Percentiles rank a stretch among this genome's conserved stretches.
These are phyloP conservation scores for Synanthedon andrenaeformis DNA, from an alignment of 2,888 invertebrate genomes.

Conservation along the genomic window DNA sequence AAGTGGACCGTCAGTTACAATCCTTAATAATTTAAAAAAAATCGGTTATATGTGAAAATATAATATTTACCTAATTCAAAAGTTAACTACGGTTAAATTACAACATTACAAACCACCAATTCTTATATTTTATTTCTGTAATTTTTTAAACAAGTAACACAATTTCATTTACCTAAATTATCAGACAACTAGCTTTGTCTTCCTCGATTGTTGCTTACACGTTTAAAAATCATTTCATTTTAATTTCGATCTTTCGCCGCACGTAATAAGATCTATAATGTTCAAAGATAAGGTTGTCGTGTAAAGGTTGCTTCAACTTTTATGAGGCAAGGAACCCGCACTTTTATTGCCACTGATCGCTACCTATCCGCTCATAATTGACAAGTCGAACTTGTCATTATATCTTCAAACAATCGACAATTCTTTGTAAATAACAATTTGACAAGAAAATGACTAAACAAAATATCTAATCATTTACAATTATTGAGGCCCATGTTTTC, in stretches of 20 bases:
- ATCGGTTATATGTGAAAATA: not conserved
- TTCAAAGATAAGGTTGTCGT: constrained; percentile 44
- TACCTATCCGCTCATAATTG: constrained; percentile 67
- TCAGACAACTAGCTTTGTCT: no score
- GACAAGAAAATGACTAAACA: not conserved
- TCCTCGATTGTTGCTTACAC: no score
- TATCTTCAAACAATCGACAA: constrained; percentile 48
- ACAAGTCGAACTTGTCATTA: constrained; percentile 62
- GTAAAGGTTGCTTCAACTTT: constrained; percentile 60
- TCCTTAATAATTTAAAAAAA: not conserved
- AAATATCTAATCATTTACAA: not conserved
- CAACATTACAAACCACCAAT: no score
- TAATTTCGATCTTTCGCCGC: no score
- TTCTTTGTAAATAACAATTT: not conserved
- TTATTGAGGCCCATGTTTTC: no score
- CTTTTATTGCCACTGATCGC: constrained; percentile 66
- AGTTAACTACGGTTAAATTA: no score
- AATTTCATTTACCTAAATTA: no score
- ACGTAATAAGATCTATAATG: not conserved
- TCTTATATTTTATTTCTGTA: no score
- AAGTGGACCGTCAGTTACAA: not conserved
- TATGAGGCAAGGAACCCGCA: constrained; percentile 60
- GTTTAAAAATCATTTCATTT: no score
- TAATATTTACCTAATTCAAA: no score
- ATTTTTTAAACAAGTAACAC: no score